These are phyloP conservation scores for Daubentonia madagascariensis DNA, from an alignment of 2,113 vertebrate genomes.

Conservation along the genomic window DNA sequence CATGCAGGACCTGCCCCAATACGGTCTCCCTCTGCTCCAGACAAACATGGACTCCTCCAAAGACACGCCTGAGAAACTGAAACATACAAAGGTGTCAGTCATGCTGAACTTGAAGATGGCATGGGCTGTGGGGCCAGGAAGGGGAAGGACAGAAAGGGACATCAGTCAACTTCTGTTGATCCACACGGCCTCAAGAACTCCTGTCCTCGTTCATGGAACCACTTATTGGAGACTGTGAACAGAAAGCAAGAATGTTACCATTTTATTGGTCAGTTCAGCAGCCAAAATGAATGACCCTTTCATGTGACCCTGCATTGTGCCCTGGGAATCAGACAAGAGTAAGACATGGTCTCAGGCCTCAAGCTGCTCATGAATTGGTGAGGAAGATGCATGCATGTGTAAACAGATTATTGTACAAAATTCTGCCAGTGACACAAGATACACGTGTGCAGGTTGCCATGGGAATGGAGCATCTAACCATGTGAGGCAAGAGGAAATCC, in stretches of 20 bases:
- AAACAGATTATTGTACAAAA: neutral
- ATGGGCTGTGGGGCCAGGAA: neutral
- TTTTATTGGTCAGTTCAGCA: neutral
- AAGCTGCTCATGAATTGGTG: neutral
- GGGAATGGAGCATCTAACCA: neutral
- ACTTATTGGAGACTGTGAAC: slow-evolving; percentile 97
- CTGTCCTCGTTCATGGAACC: slow-evolving; percentile 98
- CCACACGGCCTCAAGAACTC: slow-evolving; percentile 97
- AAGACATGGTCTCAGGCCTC: neutral
- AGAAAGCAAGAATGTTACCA: slow-evolving; percentile 56
- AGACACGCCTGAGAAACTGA: slow-evolving; percentile 26
- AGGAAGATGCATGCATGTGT: neutral
- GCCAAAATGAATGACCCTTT: neutral
- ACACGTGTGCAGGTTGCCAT: neutral
- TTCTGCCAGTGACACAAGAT: neutral
- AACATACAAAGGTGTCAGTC: slow-evolving; percentile 33
- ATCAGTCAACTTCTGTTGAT: slow-evolving; percentile 94
- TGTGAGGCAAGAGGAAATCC: neutral
- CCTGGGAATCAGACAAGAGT: neutral
- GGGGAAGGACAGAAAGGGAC: neutral
- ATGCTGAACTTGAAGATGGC: slow-evolving; percentile 55
- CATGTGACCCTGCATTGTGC: neutral
- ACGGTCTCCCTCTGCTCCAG: neutral
- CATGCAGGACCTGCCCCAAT: neutral
- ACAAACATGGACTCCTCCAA: slow-evolving; percentile 37